These are phyloP conservation scores for Xyrauchen texanus DNA, from an alignment of 2,113 vertebrate genomes.

Conservation along the genomic window DNA sequence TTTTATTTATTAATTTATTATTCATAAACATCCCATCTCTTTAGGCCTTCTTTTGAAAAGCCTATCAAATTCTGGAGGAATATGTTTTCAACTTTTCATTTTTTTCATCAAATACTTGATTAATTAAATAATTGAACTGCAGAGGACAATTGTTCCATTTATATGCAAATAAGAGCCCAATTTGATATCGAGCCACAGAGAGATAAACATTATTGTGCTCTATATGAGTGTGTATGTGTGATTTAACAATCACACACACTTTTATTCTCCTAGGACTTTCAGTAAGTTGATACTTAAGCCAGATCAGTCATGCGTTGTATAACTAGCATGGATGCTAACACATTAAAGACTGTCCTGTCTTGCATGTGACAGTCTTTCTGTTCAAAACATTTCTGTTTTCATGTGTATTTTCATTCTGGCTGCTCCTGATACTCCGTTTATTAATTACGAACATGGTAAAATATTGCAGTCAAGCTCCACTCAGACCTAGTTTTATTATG, in stretches of 20 bases:
- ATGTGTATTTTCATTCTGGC: constrained; percentile 17
- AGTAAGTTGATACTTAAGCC: background rate
- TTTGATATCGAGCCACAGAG: constrained; percentile 27
- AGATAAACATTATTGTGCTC: constrained; percentile 31
- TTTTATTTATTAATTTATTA: constrained; percentile 43
- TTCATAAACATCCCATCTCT: constrained; percentile 21
- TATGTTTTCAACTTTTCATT: background rate
- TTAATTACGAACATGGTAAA: constrained; percentile 67
- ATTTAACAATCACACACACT: background rate
- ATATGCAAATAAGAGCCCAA: constrained; percentile 39
- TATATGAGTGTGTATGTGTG: constrained; percentile 4
- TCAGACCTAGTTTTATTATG: constrained; percentile 68
- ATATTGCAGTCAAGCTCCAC: constrained; percentile 52
- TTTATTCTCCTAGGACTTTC: background rate
- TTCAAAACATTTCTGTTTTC: background rate
- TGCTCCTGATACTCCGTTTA: constrained; percentile 48
- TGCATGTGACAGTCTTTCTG: too few relatives aligned
- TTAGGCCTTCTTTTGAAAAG: background rate
- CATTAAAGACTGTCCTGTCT: too few relatives aligned
- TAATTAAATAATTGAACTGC: constrained; percentile 37
- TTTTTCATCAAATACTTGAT: constrained; percentile 17
- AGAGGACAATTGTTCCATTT: constrained; percentile 42
- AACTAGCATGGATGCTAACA: too few relatives aligned
- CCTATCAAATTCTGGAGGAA: background rate
- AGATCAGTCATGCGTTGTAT: too few relatives aligned